Conservation (phyloP, 2,888 invertebrate species). For the Portevinia maculata region DNA sequence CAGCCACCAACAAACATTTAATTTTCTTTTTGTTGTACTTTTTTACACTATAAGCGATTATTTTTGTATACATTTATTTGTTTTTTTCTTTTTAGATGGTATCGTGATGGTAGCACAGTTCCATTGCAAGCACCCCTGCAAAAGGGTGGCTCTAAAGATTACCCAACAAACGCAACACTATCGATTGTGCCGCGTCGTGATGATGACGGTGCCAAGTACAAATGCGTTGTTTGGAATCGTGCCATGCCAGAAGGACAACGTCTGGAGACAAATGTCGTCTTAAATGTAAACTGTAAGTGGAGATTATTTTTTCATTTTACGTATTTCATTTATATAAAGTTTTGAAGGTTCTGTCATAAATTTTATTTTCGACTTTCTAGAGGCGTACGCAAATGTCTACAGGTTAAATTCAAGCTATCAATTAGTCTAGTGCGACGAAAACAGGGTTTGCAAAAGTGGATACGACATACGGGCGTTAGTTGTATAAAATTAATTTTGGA, state of each 20-base stretch:
- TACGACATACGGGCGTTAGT: neutral
- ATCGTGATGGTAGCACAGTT: slow-evolving; percentile 89
- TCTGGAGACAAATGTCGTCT: slow-evolving; percentile 90
- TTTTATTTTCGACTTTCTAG: slow-evolving; percentile 16
- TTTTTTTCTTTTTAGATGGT: slow-evolving; percentile 86
- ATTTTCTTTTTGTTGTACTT: slow-evolving; percentile 1
- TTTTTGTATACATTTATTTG: neutral
- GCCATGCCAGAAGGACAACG: slow-evolving; percentile 93
- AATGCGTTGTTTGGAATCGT: slow-evolving; percentile 94
- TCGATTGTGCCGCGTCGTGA: slow-evolving; percentile 90
- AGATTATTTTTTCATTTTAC: slow-evolving; percentile 49
- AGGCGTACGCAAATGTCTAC: neutral
- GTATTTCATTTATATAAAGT: slow-evolving; percentile 22
- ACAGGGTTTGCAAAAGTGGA: neutral
- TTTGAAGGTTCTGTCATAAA: slow-evolving; percentile 28
- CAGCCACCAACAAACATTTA: neutral
- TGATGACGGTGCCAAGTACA: slow-evolving; percentile 92
- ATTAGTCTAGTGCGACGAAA: slow-evolving; percentile 27
- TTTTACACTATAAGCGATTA: too few species aligned
- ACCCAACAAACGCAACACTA: slow-evolving; percentile 90
- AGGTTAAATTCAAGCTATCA: slow-evolving; percentile 14
- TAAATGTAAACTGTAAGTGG: slow-evolving; percentile 95
- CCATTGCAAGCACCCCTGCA: slow-evolving; percentile 88
- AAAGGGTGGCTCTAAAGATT: slow-evolving; percentile 89
- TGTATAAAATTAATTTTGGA: neutral